Evolutionary conservation across 1,140 invertebrate species (phyloP).

Genomic region (Linepithema humile): DNA sequence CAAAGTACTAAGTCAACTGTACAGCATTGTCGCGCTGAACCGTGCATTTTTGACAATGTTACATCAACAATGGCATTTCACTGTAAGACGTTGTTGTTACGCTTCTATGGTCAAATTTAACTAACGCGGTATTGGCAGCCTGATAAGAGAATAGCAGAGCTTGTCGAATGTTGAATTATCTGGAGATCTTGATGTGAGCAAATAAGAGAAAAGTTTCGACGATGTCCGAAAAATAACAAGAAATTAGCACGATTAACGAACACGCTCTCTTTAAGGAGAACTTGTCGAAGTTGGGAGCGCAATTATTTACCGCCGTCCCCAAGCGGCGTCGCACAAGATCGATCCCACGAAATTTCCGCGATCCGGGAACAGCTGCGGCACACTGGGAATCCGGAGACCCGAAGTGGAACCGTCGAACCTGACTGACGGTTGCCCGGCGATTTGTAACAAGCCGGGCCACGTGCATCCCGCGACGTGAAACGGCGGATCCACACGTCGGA

Average conservation of each 20-base stretch:
- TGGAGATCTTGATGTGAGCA: too few species aligned
- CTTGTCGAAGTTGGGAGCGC: slow-evolving; percentile 14
- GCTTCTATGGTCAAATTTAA: too few species aligned
- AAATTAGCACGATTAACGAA: not conserved
- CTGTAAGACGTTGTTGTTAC: too few species aligned
- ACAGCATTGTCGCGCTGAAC: too few species aligned
- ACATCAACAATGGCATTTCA: too few species aligned
- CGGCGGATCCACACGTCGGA: slow-evolving; percentile 58
- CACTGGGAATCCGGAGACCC: slow-evolving; percentile 42
- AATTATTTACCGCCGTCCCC: slow-evolving; percentile 39
- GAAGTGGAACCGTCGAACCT: slow-evolving; percentile 60
- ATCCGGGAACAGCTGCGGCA: slow-evolving; percentile 60
- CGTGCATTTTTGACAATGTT: too few species aligned
- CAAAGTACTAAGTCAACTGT: too few species aligned
- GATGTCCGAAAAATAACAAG: not conserved
- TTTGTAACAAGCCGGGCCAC: slow-evolving; percentile 59
- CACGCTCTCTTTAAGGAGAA: not conserved
- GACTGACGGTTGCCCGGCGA: slow-evolving; percentile 59
- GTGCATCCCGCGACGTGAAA: slow-evolving; percentile 54
- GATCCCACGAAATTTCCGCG: slow-evolving; percentile 50
- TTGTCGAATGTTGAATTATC: too few species aligned
- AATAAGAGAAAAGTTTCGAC: not conserved
- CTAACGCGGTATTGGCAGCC: too few species aligned
- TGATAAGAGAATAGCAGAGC: too few species aligned
- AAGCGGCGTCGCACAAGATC: slow-evolving; percentile 9